Evolutionary conservation across 2,888 invertebrate species (phyloP).

Genomic region (Heteromyza rotundicornis): DNA sequence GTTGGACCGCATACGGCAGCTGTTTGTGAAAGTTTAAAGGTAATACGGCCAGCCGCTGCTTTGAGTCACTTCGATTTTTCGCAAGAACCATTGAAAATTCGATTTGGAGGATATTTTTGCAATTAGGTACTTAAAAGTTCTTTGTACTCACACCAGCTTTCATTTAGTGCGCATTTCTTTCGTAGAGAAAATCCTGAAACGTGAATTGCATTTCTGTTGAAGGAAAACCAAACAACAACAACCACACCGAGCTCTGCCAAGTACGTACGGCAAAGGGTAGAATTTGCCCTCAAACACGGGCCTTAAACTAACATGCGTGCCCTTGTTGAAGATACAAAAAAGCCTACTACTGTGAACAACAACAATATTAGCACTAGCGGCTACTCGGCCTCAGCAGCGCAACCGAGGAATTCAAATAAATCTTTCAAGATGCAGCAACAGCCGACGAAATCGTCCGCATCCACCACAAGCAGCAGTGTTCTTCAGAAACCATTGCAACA

Average conservation of each 20-base stretch:
- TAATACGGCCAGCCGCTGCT: slow-evolving; percentile 14
- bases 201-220: slow-evolving; percentile 20
- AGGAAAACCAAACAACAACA: too few relatives aligned
- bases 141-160: not conserved
- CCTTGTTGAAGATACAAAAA: slow-evolving; percentile 56
- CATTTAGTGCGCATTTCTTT: slow-evolving; percentile 27
- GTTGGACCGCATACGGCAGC: too few relatives aligned
- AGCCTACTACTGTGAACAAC: slow-evolving; percentile 45
- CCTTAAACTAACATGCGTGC: slow-evolving; percentile 53
- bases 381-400: slow-evolving; percentile 12
- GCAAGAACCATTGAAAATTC: slow-evolving; percentile 32
- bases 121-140: slow-evolving; percentile 17
- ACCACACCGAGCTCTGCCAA: not conserved
- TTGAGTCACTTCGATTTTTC: slow-evolving; percentile 41
- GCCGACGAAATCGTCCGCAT: slow-evolving; percentile 12
- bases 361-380: slow-evolving; percentile 37
- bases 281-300: not conserved
- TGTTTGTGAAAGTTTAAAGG: slow-evolving; percentile 9
- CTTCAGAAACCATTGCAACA: slow-evolving; percentile 21
- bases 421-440: slow-evolving; percentile 40
- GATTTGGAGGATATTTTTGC: slow-evolving; percentile 28
- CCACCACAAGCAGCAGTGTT: slow-evolving; percentile 24
- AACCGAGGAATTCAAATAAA: slow-evolving; percentile 31
- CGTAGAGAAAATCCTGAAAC: not conserved
- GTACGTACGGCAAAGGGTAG: not conserved